Evolutionary conservation across 1,140 invertebrate species (phyloP), one percentile per base, ranked within the genome.

Genomic region (Euglossa dilemma): DNA sequence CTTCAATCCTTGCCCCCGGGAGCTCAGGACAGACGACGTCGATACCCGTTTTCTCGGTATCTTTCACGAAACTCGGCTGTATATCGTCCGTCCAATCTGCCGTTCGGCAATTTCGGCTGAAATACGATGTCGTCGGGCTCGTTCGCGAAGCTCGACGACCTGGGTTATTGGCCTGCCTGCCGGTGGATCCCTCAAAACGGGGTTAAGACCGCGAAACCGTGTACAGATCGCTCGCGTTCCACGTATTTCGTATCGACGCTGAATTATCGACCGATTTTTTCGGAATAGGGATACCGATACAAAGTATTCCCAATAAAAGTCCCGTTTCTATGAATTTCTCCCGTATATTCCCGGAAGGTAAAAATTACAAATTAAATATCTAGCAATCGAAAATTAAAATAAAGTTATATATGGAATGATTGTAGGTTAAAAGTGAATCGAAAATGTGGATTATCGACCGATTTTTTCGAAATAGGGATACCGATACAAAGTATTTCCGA

Each of bases 71-170:
- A 88, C 74, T 89, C 89, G 90, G 92, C 93, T 93, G 91, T 94
- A 94, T 94, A 94, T 94, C 94, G 93, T 94, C 92, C 91, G 92
- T 92, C 93, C 93, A 94, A 94, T 94, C 93, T 94, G 92, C 90
- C 80, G 92, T 81, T 90, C 87, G 92, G 94, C 93, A 94, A 94
- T 94, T 94, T 92, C 89, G 86, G 71, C 91, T 94, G 93, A 94
- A 94, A 93, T 94, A 94, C 93, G 94, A 93, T 90, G 92, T 94
- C 94, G 93, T 93, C 93, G 88, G 89, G 91, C 91, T 93, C 91
- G 90, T 93, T 94, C 90, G 91, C 90, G 91, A 91, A 80, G 80
- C 80, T 87, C 83, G 86, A 89, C 86, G 79, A 80, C 80, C 83
- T 57, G 78, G 86, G 80, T 91, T 91, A 92, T 92, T 92, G 90